Base-by-base conservation (phyloP, 2,888 invertebrate genomes). In the Drosophila acutilabella region DNA sequence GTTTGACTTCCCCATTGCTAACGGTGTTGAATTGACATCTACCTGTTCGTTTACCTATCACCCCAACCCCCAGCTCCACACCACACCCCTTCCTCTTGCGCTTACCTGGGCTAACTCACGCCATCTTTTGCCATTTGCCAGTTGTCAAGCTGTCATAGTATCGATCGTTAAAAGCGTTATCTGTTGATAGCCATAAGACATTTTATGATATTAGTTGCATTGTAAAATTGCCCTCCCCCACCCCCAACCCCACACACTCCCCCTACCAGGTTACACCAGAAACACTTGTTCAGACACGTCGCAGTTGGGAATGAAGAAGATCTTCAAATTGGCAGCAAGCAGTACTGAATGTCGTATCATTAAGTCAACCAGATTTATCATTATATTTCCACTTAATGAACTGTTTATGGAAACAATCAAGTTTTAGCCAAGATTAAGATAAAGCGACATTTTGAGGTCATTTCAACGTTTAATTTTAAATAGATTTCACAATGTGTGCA, bases 161-260 rank as follows among this genome's bases (percentile, higher is more conserved):
- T 74, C 68, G 83, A 83, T 87, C 83, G 84, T 83, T 83, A 83
- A 89, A 83, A 70, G 84, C 74, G 81, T 77, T 83, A 87, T 88
- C 87, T 83, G 83, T 80, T 73, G 83, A 86, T 83, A 74, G 89
- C 80, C 78, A 80, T 74, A 89, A 74, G 74, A 65, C 81, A 87
- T 80, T 83, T 83, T 88, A 83, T 66, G 89, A 77, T 83, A 89
- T 85, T 86, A 74, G 66, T 77, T 69, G 77, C 68, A 77, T 77
- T 88, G 80, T 77, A 74, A 72, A 64, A 71, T 70, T 75, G 71
- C 47, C 57, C 52, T 11, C 50, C 47, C 58, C 57, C 52, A n/a
- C 50, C 47, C 58, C 57, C 64, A 18, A 40, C n/a, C 41, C 45
- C 23, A 56, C 58, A 48, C 30, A 42, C n/a, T 45, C 11, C 45